These are phyloP conservation scores for Ibycter americanus DNA, from an alignment of 2,797 vertebrate genomes.

Conservation along the genomic window DNA sequence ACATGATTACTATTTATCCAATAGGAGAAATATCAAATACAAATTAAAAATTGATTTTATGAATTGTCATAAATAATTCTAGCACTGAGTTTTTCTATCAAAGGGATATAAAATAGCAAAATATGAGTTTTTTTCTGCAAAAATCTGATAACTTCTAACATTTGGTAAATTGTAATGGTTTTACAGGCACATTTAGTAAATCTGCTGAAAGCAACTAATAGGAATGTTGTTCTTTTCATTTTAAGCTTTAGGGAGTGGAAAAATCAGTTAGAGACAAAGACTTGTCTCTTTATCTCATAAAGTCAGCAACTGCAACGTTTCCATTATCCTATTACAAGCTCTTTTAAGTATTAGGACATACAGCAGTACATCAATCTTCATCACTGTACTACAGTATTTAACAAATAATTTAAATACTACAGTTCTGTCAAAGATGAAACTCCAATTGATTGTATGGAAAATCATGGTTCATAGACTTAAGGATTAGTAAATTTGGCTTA, in stretches of 20 bases:
- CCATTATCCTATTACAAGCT: background rate
- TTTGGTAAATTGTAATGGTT: background rate
- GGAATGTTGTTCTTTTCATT: background rate
- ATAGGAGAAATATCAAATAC: background rate
- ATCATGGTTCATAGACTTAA: background rate
- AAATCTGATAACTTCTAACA: background rate
- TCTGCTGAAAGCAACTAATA: background rate
- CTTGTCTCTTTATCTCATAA: background rate
- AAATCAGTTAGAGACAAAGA: background rate
- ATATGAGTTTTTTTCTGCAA: background rate
- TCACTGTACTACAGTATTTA: background rate
- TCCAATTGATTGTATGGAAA: background rate
- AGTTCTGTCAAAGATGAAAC: background rate
- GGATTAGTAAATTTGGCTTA: background rate
- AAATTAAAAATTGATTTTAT: background rate
- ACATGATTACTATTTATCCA: background rate
- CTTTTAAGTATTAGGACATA: background rate
- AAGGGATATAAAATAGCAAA: background rate
- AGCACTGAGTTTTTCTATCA: background rate
- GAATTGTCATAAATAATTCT: background rate
- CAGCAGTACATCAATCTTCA: background rate
- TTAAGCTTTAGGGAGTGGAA: background rate
- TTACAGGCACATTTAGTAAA: background rate
- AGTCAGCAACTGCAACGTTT: background rate
- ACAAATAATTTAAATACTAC: background rate